phyloP scores from a whole-genome alignment of 2,888 invertebrate genomes.

The Sepiola atlantica region DNA sequence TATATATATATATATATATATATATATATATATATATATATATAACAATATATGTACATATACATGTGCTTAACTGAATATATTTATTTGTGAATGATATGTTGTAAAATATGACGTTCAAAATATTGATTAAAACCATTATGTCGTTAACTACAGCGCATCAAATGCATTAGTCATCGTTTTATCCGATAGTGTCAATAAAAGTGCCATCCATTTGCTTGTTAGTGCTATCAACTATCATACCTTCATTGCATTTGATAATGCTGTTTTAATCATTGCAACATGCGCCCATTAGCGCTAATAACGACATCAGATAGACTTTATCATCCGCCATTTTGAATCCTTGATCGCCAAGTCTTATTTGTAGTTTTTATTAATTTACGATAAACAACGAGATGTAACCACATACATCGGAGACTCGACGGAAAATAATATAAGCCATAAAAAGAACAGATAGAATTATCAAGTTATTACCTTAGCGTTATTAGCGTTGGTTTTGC shows the following conservation, averaged over 20 bases:
- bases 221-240: not conserved
- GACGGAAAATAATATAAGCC: not conserved
- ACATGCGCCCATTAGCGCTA: not conserved
- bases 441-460: conserved; percentile 14
- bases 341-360: not conserved
- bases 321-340: not conserved
- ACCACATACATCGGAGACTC: not conserved
- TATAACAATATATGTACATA: not conserved
- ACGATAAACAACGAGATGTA: not conserved
- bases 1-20: not conserved
- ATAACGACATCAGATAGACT: not conserved
- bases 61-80: not conserved
- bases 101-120: not conserved
- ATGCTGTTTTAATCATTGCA: not conserved
- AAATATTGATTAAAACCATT: not conserved
- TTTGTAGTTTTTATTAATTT: not conserved
- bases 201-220: not conserved
- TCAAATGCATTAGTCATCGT: not conserved
- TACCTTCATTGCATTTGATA: not conserved
- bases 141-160: not conserved
- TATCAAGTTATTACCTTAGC: not conserved
- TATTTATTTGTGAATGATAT: not conserved
- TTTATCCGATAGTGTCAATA: not conserved
- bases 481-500: not conserved
- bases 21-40: not conserved